phyloP scores from a whole-genome alignment of 2,113 vertebrate genomes.

The Myrmecobius fasciatus region DNA sequence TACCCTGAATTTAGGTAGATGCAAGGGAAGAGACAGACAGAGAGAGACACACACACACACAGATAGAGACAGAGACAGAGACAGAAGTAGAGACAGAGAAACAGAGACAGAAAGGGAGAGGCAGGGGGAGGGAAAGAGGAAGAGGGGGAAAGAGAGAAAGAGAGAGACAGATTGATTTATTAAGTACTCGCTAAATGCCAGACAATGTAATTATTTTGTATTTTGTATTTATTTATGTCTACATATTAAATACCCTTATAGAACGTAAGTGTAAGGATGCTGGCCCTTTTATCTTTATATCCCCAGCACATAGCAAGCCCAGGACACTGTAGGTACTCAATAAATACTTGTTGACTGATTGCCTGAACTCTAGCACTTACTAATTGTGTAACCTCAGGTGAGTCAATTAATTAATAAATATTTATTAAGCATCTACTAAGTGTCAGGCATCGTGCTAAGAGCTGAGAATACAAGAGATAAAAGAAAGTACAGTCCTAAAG shows the following conservation, averaged over 20 bases:
- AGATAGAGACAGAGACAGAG: too few relatives aligned
- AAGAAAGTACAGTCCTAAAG: not conserved
- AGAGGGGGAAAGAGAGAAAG: too few relatives aligned
- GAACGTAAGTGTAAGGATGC: not conserved
- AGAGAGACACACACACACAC: too few relatives aligned
- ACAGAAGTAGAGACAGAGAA: not conserved
- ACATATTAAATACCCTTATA: not conserved
- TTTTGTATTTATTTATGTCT: not conserved
- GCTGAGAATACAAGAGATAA: not conserved
- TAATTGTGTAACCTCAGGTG: not conserved
- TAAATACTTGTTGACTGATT: not conserved
- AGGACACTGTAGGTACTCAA: not conserved
- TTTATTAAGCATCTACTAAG: not conserved
- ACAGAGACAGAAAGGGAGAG: accelerated
- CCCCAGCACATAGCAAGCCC: not conserved
- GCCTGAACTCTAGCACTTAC: not conserved
- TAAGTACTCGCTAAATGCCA: too few relatives aligned
- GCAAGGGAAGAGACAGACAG: not conserved
- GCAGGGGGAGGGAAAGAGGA: too few relatives aligned
- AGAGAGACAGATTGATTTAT: accelerated
- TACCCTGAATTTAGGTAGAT: not conserved
- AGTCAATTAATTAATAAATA: not conserved
- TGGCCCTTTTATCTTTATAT: not conserved
- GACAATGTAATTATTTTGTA: not conserved
- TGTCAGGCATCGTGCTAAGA: not conserved